Evolutionary conservation across 2,113 vertebrate species (phyloP).

Genomic region (Mormyrus lacerda): DNA sequence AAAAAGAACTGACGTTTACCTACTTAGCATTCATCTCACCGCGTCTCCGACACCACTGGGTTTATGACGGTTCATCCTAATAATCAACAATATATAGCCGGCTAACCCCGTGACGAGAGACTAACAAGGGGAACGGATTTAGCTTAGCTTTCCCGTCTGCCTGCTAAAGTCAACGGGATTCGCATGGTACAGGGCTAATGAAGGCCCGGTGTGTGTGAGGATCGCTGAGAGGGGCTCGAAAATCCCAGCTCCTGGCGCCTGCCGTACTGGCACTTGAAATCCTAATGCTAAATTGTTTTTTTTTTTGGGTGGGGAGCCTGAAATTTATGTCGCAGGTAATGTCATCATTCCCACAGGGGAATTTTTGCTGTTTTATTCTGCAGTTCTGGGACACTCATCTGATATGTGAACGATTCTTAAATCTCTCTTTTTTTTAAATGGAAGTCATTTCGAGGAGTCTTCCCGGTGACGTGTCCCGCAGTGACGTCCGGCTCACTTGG

Average conservation of each 20-base stretch:
- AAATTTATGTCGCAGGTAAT: neutral
- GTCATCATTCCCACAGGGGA: neutral
- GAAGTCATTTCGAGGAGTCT: neutral
- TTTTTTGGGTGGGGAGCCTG: neutral
- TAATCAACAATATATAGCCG: constrained; percentile 55
- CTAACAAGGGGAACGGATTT: constrained; percentile 45
- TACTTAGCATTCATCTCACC: constrained; percentile 53
- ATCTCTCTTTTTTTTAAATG: neutral
- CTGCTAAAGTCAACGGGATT: constrained; percentile 28
- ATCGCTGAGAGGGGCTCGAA: neutral
- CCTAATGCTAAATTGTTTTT: constrained; percentile 3
- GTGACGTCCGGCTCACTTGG: neutral
- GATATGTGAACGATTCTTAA: neutral
- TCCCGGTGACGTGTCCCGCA: neutral
- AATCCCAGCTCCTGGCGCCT: neutral
- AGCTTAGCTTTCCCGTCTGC: constrained; percentile 37
- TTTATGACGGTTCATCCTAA: constrained; percentile 62
- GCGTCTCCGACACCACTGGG: constrained; percentile 50
- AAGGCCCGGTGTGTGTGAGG: neutral
- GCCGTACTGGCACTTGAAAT: neutral
- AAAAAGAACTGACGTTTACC: constrained; percentile 35
- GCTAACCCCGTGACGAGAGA: constrained; percentile 34
- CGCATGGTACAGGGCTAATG: constrained; percentile 23
- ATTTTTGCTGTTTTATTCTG: neutral
- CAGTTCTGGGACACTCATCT: neutral